These are phyloP conservation scores for Volucella zonaria DNA, from an alignment of 2,888 invertebrate genomes.

Conservation along the genomic window DNA sequence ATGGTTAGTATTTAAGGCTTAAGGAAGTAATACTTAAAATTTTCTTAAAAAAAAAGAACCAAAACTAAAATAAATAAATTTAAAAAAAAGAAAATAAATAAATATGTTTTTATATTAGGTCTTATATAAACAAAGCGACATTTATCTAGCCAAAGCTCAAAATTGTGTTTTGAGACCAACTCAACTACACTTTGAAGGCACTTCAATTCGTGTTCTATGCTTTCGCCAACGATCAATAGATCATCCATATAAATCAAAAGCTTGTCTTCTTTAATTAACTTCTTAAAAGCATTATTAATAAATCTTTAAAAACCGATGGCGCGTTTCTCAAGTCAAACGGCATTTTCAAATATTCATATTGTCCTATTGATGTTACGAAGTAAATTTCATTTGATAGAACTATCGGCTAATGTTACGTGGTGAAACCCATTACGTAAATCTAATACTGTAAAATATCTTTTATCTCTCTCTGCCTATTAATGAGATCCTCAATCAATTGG, in stretches of 20 bases:
- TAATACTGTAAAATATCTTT: slow-evolving; percentile 67
- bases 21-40: too few relatives aligned
- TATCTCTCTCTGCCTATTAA: slow-evolving; percentile 63
- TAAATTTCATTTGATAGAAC: slow-evolving; percentile 72
- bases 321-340: slow-evolving; percentile 65
- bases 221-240: slow-evolving; percentile 34
- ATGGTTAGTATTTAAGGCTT: too few relatives aligned
- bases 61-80: too few relatives aligned
- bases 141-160: slow-evolving; percentile 26
- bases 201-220: slow-evolving; percentile 31
- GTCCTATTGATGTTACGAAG: slow-evolving; percentile 74
- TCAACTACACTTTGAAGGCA: slow-evolving; percentile 24
- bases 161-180: slow-evolving; percentile 6
- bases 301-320: slow-evolving; percentile 66
- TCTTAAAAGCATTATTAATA: slow-evolving; percentile 34
- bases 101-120: too few relatives aligned
- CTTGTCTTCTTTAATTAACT: slow-evolving; percentile 17
- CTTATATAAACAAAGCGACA: slow-evolving; percentile 4
- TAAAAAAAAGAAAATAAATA: too few relatives aligned
- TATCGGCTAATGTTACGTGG: slow-evolving; percentile 64
- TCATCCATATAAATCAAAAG: slow-evolving; percentile 52
- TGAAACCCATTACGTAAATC: slow-evolving; percentile 74
- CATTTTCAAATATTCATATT: slow-evolving; percentile 69
- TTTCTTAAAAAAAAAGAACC: too few relatives aligned
- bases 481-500: slow-evolving; percentile 57